Conservation (phyloP, 2,797 vertebrate genomes). For the Poecilia gillii region DNA sequence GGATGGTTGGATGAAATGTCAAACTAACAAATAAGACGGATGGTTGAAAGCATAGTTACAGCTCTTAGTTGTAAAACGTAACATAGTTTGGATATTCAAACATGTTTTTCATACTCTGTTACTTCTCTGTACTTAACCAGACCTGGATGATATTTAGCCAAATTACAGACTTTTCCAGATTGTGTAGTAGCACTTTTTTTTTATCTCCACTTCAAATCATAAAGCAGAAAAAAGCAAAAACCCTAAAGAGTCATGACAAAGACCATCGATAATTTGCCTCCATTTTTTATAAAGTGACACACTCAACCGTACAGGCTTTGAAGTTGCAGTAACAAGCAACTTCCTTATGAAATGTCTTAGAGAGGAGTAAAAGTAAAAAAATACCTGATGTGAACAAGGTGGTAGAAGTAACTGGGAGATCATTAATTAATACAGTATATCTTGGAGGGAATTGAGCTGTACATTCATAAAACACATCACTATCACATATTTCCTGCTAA, state of each 20-base stretch:
- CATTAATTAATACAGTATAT: neutral
- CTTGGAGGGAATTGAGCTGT: neutral
- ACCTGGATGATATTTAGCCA: neutral
- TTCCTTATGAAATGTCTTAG: neutral
- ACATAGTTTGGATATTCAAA: neutral
- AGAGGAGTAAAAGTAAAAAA: neutral
- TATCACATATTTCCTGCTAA: neutral
- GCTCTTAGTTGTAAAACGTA: too few relatives aligned
- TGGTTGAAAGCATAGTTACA: neutral
- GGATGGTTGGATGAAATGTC: neutral
- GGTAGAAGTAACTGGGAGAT: neutral
- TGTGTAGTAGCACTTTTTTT: neutral
- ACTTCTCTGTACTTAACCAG: neutral
- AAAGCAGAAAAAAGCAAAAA: neutral
- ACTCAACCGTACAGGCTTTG: neutral
- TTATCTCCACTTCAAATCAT: neutral
- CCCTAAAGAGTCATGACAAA: neutral
- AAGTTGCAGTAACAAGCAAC: conserved; percentile 9
- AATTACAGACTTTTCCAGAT: neutral
- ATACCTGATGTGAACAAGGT: neutral
- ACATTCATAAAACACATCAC: neutral
- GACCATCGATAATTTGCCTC: neutral
- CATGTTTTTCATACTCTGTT: neutral
- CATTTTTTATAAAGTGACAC: neutral
- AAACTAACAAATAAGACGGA: neutral